A percentile compares a stretch with the other conserved stretches of the same genome.
Conservation (phyloP, 2,888 invertebrate genomes). For the Drosophila engyochracea region DNA sequence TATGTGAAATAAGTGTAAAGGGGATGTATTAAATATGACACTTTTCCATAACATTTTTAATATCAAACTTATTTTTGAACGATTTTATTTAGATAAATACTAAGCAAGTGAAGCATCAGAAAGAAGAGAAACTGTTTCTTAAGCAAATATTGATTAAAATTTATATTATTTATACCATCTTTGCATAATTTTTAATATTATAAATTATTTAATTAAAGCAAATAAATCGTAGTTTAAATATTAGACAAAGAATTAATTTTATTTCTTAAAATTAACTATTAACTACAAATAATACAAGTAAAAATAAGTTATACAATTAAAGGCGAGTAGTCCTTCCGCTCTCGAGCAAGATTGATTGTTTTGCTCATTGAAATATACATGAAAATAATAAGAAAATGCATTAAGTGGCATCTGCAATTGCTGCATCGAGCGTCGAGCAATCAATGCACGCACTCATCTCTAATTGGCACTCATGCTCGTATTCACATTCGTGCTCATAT, state of each 20-base stretch:
- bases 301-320: not conserved
- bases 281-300: not conserved
- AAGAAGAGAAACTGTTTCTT: not conserved
- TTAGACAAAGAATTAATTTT: no score
- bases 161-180: not conserved
- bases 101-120: not conserved
- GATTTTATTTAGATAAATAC: not conserved
- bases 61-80: fast-evolving
- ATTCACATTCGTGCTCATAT: slow-evolving; percentile 4
- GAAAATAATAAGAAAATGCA: not conserved
- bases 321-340: not conserved
- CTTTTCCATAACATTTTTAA: not conserved
- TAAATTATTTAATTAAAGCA: not conserved
- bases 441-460: slow-evolving; percentile 17
- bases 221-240: not conserved
- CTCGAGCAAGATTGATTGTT: not conserved
- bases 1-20: not conserved
- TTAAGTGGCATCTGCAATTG: not conserved
- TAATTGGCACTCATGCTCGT: slow-evolving; percentile 24
- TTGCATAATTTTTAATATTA: not conserved
- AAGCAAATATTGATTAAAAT: not conserved
- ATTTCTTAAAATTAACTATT: not conserved
- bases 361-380: not conserved
- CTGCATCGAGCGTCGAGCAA: not conserved
- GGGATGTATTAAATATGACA: not conserved